phyloP scores from a whole-genome alignment of 2,113 vertebrate species.

The Mirza zaza region DNA sequence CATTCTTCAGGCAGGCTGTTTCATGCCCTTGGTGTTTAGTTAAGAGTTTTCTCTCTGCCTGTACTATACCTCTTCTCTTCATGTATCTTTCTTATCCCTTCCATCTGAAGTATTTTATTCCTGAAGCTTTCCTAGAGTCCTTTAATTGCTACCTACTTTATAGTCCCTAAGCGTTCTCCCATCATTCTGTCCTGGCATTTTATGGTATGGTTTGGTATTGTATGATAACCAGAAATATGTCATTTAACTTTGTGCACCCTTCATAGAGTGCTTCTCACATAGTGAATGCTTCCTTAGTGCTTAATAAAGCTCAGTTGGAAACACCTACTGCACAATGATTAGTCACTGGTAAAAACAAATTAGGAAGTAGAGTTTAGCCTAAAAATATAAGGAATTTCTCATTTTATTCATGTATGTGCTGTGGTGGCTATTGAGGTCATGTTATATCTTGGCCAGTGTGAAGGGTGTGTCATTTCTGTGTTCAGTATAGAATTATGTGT shows the following conservation, averaged over 20 bases:
- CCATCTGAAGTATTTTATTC: not conserved
- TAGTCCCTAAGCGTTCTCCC: rapidly evolving
- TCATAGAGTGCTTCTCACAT: not conserved
- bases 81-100: not conserved
- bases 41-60: not conserved
- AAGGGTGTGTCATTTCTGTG: not conserved
- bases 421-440: not conserved
- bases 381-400: not conserved
- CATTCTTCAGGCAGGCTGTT: not conserved
- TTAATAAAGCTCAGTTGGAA: not conserved
- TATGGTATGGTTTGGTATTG: no score
- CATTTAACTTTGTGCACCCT: not conserved
- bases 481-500: not conserved
- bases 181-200: not conserved
- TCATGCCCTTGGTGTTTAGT: not conserved
- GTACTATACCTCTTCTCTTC: not conserved
- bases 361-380: not conserved
- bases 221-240: not conserved
- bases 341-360: not conserved
- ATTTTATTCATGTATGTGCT: not conserved
- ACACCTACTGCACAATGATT: not conserved
- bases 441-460: not conserved
- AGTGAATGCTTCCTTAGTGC: not conserved
- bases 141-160: not conserved
- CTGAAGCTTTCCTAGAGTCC: not conserved